Evolutionary conservation across 1,140 invertebrate genomes (phyloP), one percentile per base, ranked within the genome.

Genomic region (Cataglyphis hispanica): DNA sequence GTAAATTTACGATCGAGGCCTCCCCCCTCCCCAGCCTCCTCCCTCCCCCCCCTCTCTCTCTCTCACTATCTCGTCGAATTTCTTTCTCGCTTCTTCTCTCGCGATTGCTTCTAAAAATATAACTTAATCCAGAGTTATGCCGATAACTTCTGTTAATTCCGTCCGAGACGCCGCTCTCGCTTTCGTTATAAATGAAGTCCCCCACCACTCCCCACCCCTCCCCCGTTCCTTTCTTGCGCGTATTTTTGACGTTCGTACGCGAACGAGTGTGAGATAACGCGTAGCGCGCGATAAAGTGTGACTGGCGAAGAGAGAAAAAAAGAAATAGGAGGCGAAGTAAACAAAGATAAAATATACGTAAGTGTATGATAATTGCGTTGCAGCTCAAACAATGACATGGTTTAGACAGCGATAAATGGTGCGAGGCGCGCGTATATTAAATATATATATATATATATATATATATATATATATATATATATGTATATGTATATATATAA

Each of bases 301-400:
- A 72, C 66, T 83, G 66, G 53, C 25, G 19, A 37, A 34, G 78
- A 83, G 66, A 83, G 72, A 83, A 37, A 34, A 67, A 83, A 53
- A 83, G 72, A 83, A 83, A 83, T 83, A 72, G n/a, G 67, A 72
- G 66, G 11, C 50, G 53, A 72, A 83, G 67, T 83, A 83, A 83
- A 83, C 78, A 83, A 74, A 74, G 78, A 83, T 83, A 83, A 83
- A 80, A 69, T 80, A 80, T 58, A 80, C 34, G 61, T 80, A 80
- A 83, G 78, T 83, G 74, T 83, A 83, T 83, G 78, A 83, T 83
- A 83, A 83, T 83, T 74, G 78, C 78, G 53, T 46, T 72, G 78
- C 78, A 58, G 53, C 40, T 83, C 53, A 74, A 83, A 83, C 78
- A 83, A 83, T 83, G 78, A 83, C 78, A 83, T 83, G 74, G 67